phyloP scores from a whole-genome alignment of 2,113 vertebrate species.

The Agelaius phoeniceus region DNA sequence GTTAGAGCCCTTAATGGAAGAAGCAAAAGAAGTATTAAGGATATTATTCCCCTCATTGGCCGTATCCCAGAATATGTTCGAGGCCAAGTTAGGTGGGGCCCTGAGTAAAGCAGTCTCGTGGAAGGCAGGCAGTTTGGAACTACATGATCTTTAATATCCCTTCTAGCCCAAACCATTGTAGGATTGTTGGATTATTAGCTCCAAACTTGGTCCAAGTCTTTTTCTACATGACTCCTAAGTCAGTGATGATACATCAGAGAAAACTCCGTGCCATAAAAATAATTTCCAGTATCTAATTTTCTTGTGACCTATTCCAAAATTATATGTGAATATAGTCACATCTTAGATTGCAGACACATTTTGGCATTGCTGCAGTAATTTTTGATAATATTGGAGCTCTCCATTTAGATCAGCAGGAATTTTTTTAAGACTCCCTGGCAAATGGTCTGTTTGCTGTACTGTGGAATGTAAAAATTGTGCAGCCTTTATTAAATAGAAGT shows the following conservation, averaged over 20 bases:
- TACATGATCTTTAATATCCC: background rate
- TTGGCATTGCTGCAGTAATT: accelerated
- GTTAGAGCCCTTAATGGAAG: background rate
- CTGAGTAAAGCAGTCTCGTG: background rate
- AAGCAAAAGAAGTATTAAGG: background rate
- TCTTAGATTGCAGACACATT: background rate
- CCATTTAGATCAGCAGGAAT: background rate
- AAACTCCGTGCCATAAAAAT: background rate
- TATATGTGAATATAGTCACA: background rate
- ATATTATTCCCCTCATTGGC: background rate
- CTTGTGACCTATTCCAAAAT: background rate
- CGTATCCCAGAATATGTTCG: background rate
- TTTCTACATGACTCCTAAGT: background rate
- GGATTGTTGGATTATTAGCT: background rate
- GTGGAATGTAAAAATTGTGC: background rate
- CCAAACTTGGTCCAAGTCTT: background rate
- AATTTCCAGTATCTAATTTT: background rate
- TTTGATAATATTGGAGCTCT: background rate
- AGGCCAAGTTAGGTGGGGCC: background rate
- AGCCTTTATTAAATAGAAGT: background rate
- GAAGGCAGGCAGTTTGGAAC: background rate
- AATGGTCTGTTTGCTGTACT: background rate
- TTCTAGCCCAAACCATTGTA: background rate
- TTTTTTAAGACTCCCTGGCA: background rate
- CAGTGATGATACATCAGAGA: background rate